Base-by-base conservation (phyloP, 2,888 invertebrate genomes). In the Strigamia transsilvanica region DNA sequence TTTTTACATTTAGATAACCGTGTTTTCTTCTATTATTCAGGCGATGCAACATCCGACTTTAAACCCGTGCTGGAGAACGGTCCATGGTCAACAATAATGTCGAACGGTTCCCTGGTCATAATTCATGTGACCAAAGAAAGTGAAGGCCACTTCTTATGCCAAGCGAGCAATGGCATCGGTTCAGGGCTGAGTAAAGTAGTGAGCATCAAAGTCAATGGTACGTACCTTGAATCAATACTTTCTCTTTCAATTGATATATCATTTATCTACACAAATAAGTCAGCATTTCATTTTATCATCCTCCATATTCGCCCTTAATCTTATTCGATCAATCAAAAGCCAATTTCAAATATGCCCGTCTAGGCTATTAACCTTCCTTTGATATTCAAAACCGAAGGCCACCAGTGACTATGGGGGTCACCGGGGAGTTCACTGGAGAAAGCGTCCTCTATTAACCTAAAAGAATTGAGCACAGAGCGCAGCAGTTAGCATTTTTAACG, bases 141-240 rank as follows among this genome's bases (percentile, higher is more conserved):
- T 32, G 82, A 83, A 46, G 83, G 83, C 9, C 82, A 83, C 77
- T 83, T 80, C 34, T 77, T 83, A 77, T 83, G 83, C 66, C 83
- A 83, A 51, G 83, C 83, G 15, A 77, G 73, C 78, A 83, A 83
- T 73, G 83, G 83, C 46, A 83, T 83, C 78, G 82, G 82, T 21
- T 83, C 83, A 10, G 83, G 83, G 32, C 77, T 83, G 21, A 82
- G 82, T 51, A 83, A 83, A 82, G 83, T 83, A 15, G 83, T 83
- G 34, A 51, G 79, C 77, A 73, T 83, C 41, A 82, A 82, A 82
- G 83, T 83, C 13, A 83, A 83, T 56, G 83, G 83, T 83, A 77
- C 82, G 82, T 77, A 18, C 56, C 9, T 21, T 46, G 21, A n/a
- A 18, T 27, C 21, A 10, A 27, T 78, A 5, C 23, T 27, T n/a